phyloP scores from a whole-genome alignment of 92 coral and sea anemone genomes.

The Paragorgia papillata region DNA sequence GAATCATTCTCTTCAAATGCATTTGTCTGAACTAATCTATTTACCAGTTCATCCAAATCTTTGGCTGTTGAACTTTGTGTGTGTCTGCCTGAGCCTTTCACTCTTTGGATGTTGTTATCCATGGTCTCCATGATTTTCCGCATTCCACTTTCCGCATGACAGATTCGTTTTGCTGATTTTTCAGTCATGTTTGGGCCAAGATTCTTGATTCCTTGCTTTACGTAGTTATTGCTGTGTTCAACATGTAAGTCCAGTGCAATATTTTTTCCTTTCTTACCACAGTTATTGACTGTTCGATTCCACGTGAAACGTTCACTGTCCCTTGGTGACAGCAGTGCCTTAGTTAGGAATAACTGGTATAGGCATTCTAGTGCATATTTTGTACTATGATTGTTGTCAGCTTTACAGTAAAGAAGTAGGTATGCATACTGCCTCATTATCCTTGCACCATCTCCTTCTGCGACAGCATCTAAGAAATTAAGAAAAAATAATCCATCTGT shows the following conservation, averaged over 20 bases:
- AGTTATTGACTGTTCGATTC: conserved; percentile 39
- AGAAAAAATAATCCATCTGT: too few species aligned
- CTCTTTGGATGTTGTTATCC: not conserved
- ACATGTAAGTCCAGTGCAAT: not conserved
- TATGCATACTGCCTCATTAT: conserved; percentile 53
- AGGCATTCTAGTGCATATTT: conserved; percentile 62
- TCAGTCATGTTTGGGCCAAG: conserved; percentile 1
- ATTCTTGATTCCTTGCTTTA: conserved; percentile 15
- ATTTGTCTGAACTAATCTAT: conserved; percentile 5
- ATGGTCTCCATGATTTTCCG: not conserved
- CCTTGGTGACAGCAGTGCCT: conserved; percentile 6
- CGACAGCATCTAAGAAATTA: conserved; percentile 45
- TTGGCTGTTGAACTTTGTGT: conserved; percentile 18
- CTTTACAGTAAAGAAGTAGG: conserved; percentile 49
- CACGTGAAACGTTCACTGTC: too few species aligned
- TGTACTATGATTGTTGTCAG: conserved; percentile 42
- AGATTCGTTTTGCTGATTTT: not conserved
- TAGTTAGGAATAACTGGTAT: conserved; percentile 9
- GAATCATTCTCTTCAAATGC: conserved; percentile 9
- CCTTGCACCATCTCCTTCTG: conserved; percentile 52
- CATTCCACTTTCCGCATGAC: not conserved
- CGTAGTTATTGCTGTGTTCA: too few species aligned
- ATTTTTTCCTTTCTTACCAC: conserved; percentile 16
- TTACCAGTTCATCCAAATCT: conserved; percentile 27
- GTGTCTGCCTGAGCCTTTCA: not conserved